Evolutionary conservation across 2,888 invertebrate species (phyloP).

Genomic region (Drosophila meridionalis): DNA sequence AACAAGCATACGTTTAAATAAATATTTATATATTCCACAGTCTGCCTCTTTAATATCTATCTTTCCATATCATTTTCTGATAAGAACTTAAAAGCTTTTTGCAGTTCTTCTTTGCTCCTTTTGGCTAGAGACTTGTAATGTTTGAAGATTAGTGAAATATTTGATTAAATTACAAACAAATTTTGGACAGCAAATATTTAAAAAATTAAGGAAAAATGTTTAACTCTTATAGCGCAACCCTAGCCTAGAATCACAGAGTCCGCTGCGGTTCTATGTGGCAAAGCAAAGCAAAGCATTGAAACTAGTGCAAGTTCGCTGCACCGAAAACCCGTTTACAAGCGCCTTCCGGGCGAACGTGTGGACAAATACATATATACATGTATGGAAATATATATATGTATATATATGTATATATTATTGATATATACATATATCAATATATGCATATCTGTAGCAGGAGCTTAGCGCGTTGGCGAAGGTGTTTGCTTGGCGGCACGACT

Average conservation of each 20-base stretch:
- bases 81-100: conserved; percentile 12
- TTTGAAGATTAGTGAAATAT: neutral
- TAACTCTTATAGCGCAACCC: conserved; percentile 44
- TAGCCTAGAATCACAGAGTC: conserved; percentile 47
- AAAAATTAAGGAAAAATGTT: conserved; percentile 1
- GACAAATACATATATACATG: neutral
- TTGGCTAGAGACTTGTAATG: neutral
- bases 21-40: neutral
- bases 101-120: neutral
- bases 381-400: neutral
- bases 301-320: conserved; percentile 78
- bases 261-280: conserved; percentile 24
- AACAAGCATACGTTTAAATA: neutral
- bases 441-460: conserved; percentile 16
- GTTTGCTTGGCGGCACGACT: conserved; percentile 52
- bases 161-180: neutral
- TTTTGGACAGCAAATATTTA: neutral
- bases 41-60: neutral
- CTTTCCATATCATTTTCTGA: neutral
- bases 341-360: conserved; percentile 66
- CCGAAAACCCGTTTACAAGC: conserved; percentile 67
- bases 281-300: conserved; percentile 49
- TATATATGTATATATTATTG: conserved; percentile 2
- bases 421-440: neutral
- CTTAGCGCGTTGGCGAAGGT: conserved; percentile 37